phyloP scores from a whole-genome alignment of 2,888 invertebrate species.

The Sylvicola cinctus region DNA sequence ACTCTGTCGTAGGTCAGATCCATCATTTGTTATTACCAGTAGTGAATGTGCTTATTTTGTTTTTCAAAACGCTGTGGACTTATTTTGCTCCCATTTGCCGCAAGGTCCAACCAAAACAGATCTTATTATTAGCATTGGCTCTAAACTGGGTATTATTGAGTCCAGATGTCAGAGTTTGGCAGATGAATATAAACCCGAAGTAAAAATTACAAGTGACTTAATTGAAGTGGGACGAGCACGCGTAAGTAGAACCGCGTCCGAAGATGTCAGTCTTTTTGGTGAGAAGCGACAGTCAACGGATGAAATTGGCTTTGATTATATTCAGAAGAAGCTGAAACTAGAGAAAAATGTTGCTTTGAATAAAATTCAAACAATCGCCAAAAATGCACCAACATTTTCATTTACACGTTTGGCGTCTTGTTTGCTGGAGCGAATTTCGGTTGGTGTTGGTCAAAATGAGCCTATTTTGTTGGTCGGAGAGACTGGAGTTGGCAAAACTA shows the following conservation, averaged over 20 bases:
- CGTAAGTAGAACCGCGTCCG: slow-evolving; percentile 20
- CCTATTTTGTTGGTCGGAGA: slow-evolving; percentile 92
- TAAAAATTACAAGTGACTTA: slow-evolving; percentile 32
- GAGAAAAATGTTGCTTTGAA: background rate
- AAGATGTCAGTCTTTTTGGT: slow-evolving; percentile 4
- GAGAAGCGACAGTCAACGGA: background rate
- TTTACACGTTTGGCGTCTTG: slow-evolving; percentile 64
- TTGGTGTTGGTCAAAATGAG: slow-evolving; percentile 63
- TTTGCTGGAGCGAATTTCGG: slow-evolving; percentile 72
- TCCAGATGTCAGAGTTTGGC: slow-evolving; percentile 66
- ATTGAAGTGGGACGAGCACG: slow-evolving; percentile 54
- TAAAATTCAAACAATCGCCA: background rate
- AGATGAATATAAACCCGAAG: slow-evolving; percentile 54
- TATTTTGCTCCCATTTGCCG: slow-evolving; percentile 66
- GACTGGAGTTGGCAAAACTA: slow-evolving; percentile 97
- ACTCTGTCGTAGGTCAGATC: slow-evolving; percentile 63
- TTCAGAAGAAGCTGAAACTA: slow-evolving; percentile 2
- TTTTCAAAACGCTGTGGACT: slow-evolving; percentile 76
- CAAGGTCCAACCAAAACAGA: slow-evolving; percentile 40
- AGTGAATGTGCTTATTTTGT: slow-evolving; percentile 25
- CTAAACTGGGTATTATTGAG: slow-evolving; percentile 60
- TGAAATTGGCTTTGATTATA: background rate
- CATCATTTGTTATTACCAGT: slow-evolving; percentile 52
- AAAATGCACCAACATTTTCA: slow-evolving; percentile 38
- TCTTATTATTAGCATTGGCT: slow-evolving; percentile 53